phyloP scores from a whole-genome alignment of 2,113 vertebrate genomes.

The Candoia aspera region DNA sequence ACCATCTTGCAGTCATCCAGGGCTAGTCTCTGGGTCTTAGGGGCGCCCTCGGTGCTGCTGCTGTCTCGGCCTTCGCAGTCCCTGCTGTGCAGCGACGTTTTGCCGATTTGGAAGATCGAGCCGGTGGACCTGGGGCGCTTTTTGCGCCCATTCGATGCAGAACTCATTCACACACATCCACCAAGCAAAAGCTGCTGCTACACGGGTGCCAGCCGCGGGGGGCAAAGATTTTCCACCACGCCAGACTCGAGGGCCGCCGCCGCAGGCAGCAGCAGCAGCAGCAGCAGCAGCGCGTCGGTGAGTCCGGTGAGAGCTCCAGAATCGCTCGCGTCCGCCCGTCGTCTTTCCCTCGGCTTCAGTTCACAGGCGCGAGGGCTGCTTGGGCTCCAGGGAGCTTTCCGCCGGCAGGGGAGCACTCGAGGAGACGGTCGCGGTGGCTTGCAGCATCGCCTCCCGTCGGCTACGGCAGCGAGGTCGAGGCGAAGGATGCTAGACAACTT shows the following conservation, averaged over 20 bases:
- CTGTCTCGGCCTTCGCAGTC: slow-evolving; percentile 88
- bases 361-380: slow-evolving; percentile 56
- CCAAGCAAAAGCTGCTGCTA: slow-evolving; percentile 72
- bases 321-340: neutral
- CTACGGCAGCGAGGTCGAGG: slow-evolving; percentile 58
- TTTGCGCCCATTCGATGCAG: slow-evolving; percentile 96
- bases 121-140: slow-evolving; percentile 91
- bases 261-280: slow-evolving; percentile 11
- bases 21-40: slow-evolving; percentile 79
- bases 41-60: slow-evolving; percentile 78
- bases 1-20: slow-evolving; percentile 98
- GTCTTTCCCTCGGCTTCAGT: slow-evolving; percentile 5
- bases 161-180: slow-evolving; percentile 97
- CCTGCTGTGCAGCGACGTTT: slow-evolving; percentile 82
- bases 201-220: slow-evolving; percentile 29
- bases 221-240: neutral
- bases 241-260: slow-evolving; percentile 48
- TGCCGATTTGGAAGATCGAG: slow-evolving; percentile 90
- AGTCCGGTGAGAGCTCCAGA: slow-evolving; percentile 38
- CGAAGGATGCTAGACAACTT: slow-evolving; percentile 44
- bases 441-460: slow-evolving; percentile 82
- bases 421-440: slow-evolving; percentile 71
- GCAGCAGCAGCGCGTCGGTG: slow-evolving; percentile 55
- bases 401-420: slow-evolving; percentile 70
- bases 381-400: slow-evolving; percentile 72